Evolutionary conservation across 1,140 invertebrate species (phyloP), one percentile per base, ranked within the genome.

Genomic region (Papilio dardanus): DNA sequence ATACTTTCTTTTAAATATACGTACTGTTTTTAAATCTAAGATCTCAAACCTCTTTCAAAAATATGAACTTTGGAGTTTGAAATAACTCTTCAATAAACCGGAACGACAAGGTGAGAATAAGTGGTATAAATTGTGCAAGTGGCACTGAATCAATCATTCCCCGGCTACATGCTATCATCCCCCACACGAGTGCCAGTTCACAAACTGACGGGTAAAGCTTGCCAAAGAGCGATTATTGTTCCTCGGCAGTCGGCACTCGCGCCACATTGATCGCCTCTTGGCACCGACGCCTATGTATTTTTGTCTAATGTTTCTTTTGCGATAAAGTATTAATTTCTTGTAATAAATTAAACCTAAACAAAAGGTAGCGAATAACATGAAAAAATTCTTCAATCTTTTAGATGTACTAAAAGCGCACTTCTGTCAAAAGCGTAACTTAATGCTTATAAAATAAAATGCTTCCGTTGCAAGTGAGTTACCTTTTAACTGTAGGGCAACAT

Each of bases 191-290:
- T 68, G 71, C 71, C 68, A 62, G 58, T 76, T 71, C 69, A 80
- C 77, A 71, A 67, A 40, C 75, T 77, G 74, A 74, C 71, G 76
- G 84, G 84, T 83, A 84, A 83, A 78, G 71, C 66, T 77, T 87
- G 88, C 88, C 88, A 90, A 89, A 80, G 82, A 77, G 74, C 84
- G 84, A 87, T 89, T 86, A 87, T 86, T 79, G 83, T 79, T 74
- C 78, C 82, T 83, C 84, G 85, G 83, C 87, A 79, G 83, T 83
- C 86, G 85, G 84, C 87, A 79, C 71, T 78, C 74, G 76, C 81
- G 82, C 84, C 82, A 79, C 76, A 77, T 79, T 77, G 81, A 86
- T 83, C 77, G 78, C 46, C 78, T 76, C 81, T 86, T 84, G 84
- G 83, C 83, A 84, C 73, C 68, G 68, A 42, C 35, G 74, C 69